Evolutionary conservation across 2,888 invertebrate genomes (phyloP).

Genomic region (Bibio marci): DNA sequence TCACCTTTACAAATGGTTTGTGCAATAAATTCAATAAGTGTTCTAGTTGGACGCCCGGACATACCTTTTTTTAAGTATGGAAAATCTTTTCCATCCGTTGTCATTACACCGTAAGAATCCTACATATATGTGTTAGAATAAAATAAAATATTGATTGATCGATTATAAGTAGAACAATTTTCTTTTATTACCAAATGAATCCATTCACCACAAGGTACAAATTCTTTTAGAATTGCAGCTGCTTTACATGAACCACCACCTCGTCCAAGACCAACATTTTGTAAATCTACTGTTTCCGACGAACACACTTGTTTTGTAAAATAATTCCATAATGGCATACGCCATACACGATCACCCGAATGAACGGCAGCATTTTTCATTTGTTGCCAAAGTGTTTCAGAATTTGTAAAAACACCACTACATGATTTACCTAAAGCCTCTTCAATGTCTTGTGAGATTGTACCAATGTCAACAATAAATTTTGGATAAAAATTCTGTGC

Average conservation of each 20-base stretch:
- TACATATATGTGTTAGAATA: no score
- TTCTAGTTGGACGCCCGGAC: constrained; percentile 63
- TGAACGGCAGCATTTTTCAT: constrained; percentile 48
- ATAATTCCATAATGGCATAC: constrained; percentile 65
- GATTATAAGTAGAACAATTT: background rate
- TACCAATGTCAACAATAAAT: constrained; percentile 58
- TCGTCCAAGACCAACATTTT: constrained; percentile 33
- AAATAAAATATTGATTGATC: background rate
- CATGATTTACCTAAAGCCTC: constrained; percentile 45
- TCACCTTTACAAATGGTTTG: constrained; percentile 31
- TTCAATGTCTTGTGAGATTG: constrained; percentile 48
- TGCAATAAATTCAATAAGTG: constrained; percentile 51
- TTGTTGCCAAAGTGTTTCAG: constrained; percentile 47
- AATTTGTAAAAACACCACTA: constrained; percentile 55
- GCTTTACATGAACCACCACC: constrained; percentile 50
- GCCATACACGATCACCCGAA: constrained; percentile 65
- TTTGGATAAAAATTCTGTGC: constrained; percentile 55
- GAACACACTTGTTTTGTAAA: constrained; percentile 42
- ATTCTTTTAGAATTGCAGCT: constrained; percentile 60
- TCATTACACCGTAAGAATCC: constrained; percentile 59
- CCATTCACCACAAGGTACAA: constrained; percentile 55
- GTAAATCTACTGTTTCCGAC: constrained; percentile 31
- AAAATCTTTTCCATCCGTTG: constrained; percentile 42
- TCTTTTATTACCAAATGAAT: constrained; percentile 51
- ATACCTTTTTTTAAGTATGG: constrained; percentile 45